Percentiles rank a stretch among this genome's conserved stretches.
phyloP scores from a whole-genome alignment of 2,888 invertebrate genomes.

The Celastrina argiolus region DNA sequence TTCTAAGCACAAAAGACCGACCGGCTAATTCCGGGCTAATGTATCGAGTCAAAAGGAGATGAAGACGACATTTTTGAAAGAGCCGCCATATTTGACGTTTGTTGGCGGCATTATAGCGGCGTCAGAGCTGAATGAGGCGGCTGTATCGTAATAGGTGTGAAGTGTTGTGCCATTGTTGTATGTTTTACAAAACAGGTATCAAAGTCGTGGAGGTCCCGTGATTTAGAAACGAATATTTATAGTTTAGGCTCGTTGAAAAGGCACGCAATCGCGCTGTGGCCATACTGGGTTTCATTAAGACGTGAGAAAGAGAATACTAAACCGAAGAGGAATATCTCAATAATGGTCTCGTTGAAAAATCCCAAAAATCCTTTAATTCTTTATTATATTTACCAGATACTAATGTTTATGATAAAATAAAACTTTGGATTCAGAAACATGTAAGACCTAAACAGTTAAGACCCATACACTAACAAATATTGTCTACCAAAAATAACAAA shows the following conservation, averaged over 20 bases:
- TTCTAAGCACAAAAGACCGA: conserved; percentile 51
- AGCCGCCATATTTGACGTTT: conserved; percentile 67
- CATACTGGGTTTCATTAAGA: no score
- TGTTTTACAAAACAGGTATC: conserved; percentile 56
- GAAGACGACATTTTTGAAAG: conserved; percentile 43
- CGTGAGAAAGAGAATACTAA: no score
- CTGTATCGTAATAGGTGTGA: conserved; percentile 74
- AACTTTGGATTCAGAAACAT: no score
- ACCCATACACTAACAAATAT: no score
- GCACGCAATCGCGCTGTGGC: background rate
- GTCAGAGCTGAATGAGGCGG: conserved; percentile 65
- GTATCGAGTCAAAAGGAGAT: conserved; percentile 60
- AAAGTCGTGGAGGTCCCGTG: conserved; percentile 47
- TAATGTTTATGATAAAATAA: no score
- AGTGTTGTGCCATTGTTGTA: conserved; percentile 64
- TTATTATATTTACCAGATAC: no score
- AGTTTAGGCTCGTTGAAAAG: background rate
- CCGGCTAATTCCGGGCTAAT: conserved; percentile 74
- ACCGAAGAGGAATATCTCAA: no score
- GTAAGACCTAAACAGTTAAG: no score
- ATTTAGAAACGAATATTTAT: conserved; percentile 40
- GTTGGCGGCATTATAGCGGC: conserved; percentile 70
- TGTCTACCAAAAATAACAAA: no score
- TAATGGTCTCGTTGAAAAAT: no score
- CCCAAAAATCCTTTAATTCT: no score